Percentiles rank a stretch among this genome's conserved stretches.
Evolutionary conservation across 2,113 vertebrate species (phyloP).

Genomic region (Corythoichthys haematopterus): DNA sequence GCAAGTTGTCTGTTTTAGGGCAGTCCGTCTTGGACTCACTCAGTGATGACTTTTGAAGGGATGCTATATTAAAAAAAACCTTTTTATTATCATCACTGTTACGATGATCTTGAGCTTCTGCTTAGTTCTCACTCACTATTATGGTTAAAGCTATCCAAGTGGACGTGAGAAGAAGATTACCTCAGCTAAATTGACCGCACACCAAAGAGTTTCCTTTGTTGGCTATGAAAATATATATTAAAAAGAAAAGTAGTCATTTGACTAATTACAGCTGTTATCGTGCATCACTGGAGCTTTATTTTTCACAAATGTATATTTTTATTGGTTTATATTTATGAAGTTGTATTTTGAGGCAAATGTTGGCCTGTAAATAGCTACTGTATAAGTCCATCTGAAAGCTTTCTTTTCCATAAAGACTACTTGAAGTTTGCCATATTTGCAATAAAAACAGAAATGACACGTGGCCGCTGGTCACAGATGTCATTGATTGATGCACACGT

Average conservation of each 20-base stretch:
- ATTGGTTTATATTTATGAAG: conserved; percentile 61
- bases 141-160: conserved; percentile 14
- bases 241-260: conserved; percentile 10
- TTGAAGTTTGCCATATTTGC: conserved; percentile 54
- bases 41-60: conserved; percentile 18
- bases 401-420: conserved; percentile 50
- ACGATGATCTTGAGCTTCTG: conserved; percentile 9
- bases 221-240: conserved; percentile 15
- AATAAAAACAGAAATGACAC: conserved; percentile 56
- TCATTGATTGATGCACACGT: background rate
- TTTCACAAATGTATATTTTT: conserved; percentile 51
- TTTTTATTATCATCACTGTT: conserved; percentile 12
- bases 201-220: conserved; percentile 50
- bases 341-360: conserved; percentile 44
- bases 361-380: conserved; percentile 42
- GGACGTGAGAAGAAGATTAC: background rate
- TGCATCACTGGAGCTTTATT: conserved; percentile 59
- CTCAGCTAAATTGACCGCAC: conserved; percentile 11
- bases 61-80: conserved; percentile 27
- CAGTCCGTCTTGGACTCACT: conserved; percentile 1
- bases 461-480: background rate
- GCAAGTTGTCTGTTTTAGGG: conserved; percentile 8
- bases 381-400: conserved; percentile 36
- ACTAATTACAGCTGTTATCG: conserved; percentile 41
- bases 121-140: conserved; percentile 17